A percentile compares a stretch with the other conserved stretches of the same genome.
Conservation (phyloP, 2,888 invertebrate genomes). For the Phrixothrix hirtus region DNA sequence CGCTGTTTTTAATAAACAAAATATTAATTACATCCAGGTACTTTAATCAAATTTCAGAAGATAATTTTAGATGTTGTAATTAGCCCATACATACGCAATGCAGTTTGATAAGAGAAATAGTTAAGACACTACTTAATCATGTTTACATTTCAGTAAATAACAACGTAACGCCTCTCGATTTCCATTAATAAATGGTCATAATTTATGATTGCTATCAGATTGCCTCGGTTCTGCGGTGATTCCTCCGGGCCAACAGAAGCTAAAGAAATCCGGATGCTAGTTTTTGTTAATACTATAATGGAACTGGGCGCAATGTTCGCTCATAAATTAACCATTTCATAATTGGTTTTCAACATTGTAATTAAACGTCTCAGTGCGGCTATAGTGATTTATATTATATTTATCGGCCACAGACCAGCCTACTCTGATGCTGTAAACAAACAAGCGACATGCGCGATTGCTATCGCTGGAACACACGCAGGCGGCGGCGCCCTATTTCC, state of each 20-base stretch:
- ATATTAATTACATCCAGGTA: no score
- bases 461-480: slow-evolving; percentile 43
- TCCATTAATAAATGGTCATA: slow-evolving; percentile 38
- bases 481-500: slow-evolving; percentile 27
- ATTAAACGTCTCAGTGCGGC: slow-evolving; percentile 50
- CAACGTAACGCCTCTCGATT: slow-evolving; percentile 36
- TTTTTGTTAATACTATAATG: slow-evolving; percentile 29
- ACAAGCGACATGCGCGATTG: slow-evolving; percentile 50
- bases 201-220: slow-evolving; percentile 33
- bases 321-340: slow-evolving; percentile 54
- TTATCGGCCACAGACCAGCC: slow-evolving; percentile 46
- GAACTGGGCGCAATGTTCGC: slow-evolving; percentile 36
- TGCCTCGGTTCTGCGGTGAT: slow-evolving; percentile 24
- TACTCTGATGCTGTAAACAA: slow-evolving; percentile 48
- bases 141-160: slow-evolving; percentile 39
- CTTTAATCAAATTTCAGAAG: no score
- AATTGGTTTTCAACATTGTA: slow-evolving; percentile 56
- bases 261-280: slow-evolving; percentile 39
- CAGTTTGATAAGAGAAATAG: slow-evolving; percentile 21
- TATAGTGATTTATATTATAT: slow-evolving; percentile 50
- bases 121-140: slow-evolving; percentile 39
- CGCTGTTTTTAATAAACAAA: no score
- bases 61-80: no score
- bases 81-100: no score
- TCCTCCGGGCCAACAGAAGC: slow-evolving; percentile 40